phyloP scores from a whole-genome alignment of 2,888 invertebrate genomes.

The Conops quadrifasciatus region DNA sequence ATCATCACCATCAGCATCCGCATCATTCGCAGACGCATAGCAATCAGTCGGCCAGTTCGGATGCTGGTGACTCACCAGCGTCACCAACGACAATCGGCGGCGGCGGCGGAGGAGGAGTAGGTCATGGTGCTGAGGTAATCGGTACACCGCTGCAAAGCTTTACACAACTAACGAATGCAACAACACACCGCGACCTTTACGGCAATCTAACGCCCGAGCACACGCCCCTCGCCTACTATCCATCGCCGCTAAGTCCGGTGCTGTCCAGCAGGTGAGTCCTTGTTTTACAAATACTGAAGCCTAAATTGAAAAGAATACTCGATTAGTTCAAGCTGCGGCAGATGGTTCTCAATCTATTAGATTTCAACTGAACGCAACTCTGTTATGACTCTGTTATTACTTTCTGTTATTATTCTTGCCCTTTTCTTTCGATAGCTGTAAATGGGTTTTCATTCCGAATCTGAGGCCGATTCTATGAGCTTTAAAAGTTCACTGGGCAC shows the following conservation, averaged over 20 bases:
- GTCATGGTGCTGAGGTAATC: conserved; percentile 47
- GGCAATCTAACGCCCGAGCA: conserved; percentile 59
- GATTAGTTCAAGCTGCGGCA: neutral
- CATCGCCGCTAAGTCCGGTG: conserved; percentile 56
- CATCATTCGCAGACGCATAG: conserved; percentile 47
- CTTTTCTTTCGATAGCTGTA: too few relatives aligned
- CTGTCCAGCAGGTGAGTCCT: conserved; percentile 58
- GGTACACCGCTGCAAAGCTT: conserved; percentile 56
- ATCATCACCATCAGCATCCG: conserved; percentile 42
- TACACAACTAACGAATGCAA: conserved; percentile 61
- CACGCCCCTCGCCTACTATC: conserved; percentile 51
- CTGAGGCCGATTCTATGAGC: too few relatives aligned
- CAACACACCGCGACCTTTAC: conserved; percentile 58
- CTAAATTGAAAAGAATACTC: neutral
- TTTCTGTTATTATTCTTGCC: too few relatives aligned
- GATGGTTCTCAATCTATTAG: too few relatives aligned
- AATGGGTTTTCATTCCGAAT: too few relatives aligned
- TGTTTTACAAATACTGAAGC: too few relatives aligned
- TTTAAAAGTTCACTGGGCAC: too few relatives aligned
- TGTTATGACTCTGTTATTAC: too few relatives aligned
- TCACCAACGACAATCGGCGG: conserved; percentile 51
- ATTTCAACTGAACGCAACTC: too few relatives aligned
- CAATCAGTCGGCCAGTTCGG: conserved; percentile 60
- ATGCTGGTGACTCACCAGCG: conserved; percentile 59
- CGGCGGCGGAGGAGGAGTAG: conserved; percentile 46